Evolutionary conservation across 2,888 invertebrate species (phyloP).

Genomic region (Loripinus fragilis): DNA sequence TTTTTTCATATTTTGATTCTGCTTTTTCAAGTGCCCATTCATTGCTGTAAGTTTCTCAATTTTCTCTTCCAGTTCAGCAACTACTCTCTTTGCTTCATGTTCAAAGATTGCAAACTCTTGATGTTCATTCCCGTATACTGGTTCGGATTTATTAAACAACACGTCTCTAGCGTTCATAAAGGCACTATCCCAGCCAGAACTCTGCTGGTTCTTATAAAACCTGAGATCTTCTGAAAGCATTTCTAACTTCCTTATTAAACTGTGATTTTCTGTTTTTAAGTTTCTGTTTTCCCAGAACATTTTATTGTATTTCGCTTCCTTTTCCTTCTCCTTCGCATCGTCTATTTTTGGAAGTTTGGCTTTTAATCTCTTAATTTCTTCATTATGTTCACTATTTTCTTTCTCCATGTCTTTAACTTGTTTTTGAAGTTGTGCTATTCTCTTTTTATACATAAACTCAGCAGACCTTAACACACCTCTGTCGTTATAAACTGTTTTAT

Average conservation of each 20-base stretch:
- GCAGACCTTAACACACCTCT: slow-evolving; percentile 4
- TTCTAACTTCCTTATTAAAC: neutral
- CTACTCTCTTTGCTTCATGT: neutral
- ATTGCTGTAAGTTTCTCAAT: neutral
- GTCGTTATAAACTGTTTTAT: slow-evolving; percentile 7
- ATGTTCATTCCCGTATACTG: neutral
- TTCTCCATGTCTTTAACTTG: neutral
- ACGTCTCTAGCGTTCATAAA: neutral
- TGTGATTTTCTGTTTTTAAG: slow-evolving; percentile 1
- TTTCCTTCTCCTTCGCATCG: neutral
- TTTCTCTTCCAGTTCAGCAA: slow-evolving; percentile 10
- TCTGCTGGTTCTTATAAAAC: neutral
- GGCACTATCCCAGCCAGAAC: neutral
- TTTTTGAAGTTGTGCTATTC: slow-evolving; percentile 9
- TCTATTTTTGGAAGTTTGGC: neutral
- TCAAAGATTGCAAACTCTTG: slow-evolving; percentile 2
- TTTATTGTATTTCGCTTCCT: slow-evolving; percentile 9
- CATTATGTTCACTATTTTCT: neutral
- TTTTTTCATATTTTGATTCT: neutral
- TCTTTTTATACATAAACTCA: slow-evolving; percentile 12
- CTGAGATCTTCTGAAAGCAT: neutral
- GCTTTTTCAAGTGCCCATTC: neutral
- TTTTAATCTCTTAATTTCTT: neutral
- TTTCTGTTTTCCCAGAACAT: slow-evolving; percentile 8
- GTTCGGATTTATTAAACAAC: neutral